Percentiles rank a stretch among this genome's conserved stretches.
These are phyloP conservation scores for Crenichthys baileyi DNA, from an alignment of 2,797 vertebrate species.

Conservation along the genomic window DNA sequence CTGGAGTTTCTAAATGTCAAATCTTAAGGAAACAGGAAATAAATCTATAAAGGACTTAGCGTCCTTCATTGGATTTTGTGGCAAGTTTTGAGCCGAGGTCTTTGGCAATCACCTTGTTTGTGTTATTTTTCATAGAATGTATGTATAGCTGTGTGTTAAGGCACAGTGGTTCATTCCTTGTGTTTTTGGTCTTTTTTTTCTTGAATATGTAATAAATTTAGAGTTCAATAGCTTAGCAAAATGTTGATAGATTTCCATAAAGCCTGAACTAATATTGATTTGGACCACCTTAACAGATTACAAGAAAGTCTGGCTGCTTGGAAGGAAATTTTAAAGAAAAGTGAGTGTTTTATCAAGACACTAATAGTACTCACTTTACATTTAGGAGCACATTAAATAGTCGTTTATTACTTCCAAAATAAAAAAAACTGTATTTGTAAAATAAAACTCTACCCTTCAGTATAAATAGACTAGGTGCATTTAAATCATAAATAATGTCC, in stretches of 20 bases:
- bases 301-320: background rate
- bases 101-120: background rate
- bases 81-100: background rate
- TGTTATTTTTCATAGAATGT: background rate
- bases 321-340: background rate
- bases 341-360: background rate
- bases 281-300: background rate
- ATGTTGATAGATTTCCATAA: background rate
- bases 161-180: background rate
- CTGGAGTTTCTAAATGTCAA: background rate
- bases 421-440: slow-evolving; percentile 44
- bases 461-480: slow-evolving; percentile 39
- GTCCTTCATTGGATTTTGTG: background rate
- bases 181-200: background rate
- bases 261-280: background rate
- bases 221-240: background rate
- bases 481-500: slow-evolving; percentile 30
- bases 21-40: background rate
- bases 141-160: background rate
- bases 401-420: background rate
- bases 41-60: background rate
- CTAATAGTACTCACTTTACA: background rate
- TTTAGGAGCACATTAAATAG: background rate
- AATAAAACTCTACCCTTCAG: slow-evolving; percentile 29
- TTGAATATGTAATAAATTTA: background rate